Percentiles rank a stretch among this genome's conserved stretches.
These are phyloP conservation scores for Acanthosepion lycidas DNA, from an alignment of 2,888 invertebrate genomes.

Conservation along the genomic window DNA sequence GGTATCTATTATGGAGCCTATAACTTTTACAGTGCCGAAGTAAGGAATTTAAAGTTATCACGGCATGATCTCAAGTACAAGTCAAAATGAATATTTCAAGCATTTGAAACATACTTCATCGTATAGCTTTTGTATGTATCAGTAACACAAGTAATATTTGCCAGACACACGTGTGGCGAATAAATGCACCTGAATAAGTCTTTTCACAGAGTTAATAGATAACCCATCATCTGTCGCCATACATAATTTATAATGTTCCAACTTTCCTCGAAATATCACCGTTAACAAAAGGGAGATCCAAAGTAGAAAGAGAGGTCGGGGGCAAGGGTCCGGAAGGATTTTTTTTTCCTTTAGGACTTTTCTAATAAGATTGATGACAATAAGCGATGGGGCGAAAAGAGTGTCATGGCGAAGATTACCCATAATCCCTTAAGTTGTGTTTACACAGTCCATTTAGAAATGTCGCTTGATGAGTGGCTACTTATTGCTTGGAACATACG, in stretches of 20 bases:
- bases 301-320: neutral
- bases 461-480: neutral
- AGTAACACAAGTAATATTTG: neutral
- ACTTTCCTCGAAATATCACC: neutral
- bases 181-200: neutral
- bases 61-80: too few relatives aligned
- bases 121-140: too few relatives aligned
- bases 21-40: too few relatives aligned
- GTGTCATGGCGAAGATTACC: neutral
- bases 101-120: too few relatives aligned
- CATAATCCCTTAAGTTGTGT: neutral
- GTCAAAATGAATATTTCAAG: too few relatives aligned
- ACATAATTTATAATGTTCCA: neutral
- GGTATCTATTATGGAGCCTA: too few relatives aligned
- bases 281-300: neutral
- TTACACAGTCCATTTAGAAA: slow-evolving; percentile 18
- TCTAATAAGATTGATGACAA: neutral
- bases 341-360: neutral
- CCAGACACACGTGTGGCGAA: neutral
- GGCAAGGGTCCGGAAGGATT: neutral
- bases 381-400: neutral
- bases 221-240: neutral
- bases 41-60: too few relatives aligned
- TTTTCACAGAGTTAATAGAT: neutral
- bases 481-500: slow-evolving; percentile 17